Evolutionary conservation across 2,113 vertebrate genomes (phyloP), one percentile per base, ranked within the genome.

Genomic region (Neotoma lepida): DNA sequence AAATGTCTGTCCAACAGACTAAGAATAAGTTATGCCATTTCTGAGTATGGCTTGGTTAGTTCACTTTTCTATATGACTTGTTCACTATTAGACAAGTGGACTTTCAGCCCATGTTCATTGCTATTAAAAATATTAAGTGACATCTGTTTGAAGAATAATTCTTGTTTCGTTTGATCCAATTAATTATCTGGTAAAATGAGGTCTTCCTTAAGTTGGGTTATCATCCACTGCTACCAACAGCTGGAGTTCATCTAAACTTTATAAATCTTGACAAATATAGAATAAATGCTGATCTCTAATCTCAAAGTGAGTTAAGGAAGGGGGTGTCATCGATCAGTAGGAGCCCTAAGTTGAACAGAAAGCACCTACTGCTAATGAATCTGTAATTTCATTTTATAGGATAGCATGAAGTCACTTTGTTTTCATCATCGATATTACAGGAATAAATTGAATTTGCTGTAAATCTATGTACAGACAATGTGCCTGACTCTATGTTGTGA

Each of bases 321-420:
- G 30, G 12, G 73, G 14, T 61, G 10, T 5, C 33, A 12, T 26
- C 39, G 33, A 64, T 68, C 66, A 81, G 28, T 18, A 86, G 39
- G 26, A 86, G 1, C 3, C 24, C 7, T 12, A 80, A 12, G 35
- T 87, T 85, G 46, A 64, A 64, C 26, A 94, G 74, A 64, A 74
- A 74, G 76, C 15, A 85, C 39, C 39, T 73, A 61, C 12, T 85
- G 44, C 56, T 85, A 14, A 66, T 88, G 1, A 33, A 91, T 86
- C 33, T 93, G 14, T 68, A 41, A 76, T 90, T 86, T 89, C 63
- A 86, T 87, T 96, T 94, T 88, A 63, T 70, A 82, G 30, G 76
- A 88, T 24, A 88, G 58, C 33, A 56, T 80, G 44, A 84, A 85
- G 18, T 70, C 14, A 2, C 41, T 56, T 78, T 87, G 58, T 93